Conservation (phyloP, 2,888 invertebrate genomes). For the Abscondita cerata region DNA sequence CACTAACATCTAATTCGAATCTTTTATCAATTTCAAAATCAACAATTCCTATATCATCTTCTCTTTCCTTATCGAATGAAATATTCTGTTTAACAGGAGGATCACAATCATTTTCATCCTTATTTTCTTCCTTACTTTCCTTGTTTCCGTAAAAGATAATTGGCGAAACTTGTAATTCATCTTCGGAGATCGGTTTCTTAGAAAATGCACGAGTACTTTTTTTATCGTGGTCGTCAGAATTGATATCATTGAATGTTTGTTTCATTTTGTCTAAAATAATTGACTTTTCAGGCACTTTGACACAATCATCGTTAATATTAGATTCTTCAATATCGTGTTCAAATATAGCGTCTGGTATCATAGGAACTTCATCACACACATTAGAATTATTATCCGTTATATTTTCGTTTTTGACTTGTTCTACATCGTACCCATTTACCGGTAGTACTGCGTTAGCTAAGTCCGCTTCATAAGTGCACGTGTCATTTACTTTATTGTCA, state of each 20-base stretch:
- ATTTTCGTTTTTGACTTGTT: constrained; percentile 20
- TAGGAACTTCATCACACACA: constrained; percentile 44
- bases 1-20: neutral
- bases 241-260: constrained; percentile 60
- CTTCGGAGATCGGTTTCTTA: constrained; percentile 32
- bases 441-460: constrained; percentile 31
- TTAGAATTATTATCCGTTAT: constrained; percentile 53
- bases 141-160: constrained; percentile 32
- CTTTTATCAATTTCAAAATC: constrained; percentile 20
- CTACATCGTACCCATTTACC: constrained; percentile 13
- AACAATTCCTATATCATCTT: constrained; percentile 28
- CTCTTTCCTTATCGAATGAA: constrained; percentile 6
- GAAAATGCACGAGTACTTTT: constrained; percentile 40
- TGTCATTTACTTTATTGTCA: constrained; percentile 35
- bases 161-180: constrained; percentile 14
- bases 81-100: neutral
- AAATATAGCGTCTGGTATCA: too few relatives aligned
- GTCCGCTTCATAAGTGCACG: constrained; percentile 31
- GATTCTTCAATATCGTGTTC: constrained; percentile 33
- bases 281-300: constrained; percentile 65
- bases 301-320: constrained; percentile 38
- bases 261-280: constrained; percentile 66
- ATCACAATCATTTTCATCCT: constrained; percentile 16
- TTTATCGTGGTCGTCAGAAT: constrained; percentile 38
- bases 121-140: constrained; percentile 21